Evolutionary conservation across 37 sponge, comb jelly and placozoan species (phyloP).

Genomic region (Dysidea cf. avara): DNA sequence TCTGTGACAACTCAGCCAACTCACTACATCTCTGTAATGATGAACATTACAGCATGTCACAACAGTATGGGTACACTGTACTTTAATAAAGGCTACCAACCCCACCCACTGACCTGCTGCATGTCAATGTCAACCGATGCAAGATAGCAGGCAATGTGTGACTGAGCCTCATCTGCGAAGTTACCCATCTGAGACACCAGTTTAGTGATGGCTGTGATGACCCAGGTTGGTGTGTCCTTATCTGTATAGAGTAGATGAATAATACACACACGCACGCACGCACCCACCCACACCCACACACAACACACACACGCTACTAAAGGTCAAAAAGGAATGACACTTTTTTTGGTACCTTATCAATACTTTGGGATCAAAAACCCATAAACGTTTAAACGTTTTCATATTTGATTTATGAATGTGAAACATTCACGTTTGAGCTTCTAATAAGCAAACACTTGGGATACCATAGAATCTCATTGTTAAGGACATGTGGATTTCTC

Average conservation of each 20-base stretch:
- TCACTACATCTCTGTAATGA: slow-evolving; percentile 69
- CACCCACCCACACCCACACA: no score
- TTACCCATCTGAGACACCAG: slow-evolving; percentile 59
- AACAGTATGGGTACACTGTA: neutral
- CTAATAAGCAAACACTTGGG: no score
- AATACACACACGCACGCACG: no score
- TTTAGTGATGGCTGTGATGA: slow-evolving; percentile 57
- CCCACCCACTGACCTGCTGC: slow-evolving; percentile 56
- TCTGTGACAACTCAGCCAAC: slow-evolving; percentile 50
- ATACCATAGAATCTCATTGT: no score
- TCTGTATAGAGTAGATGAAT: slow-evolving; percentile 22
- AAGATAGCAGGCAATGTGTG: slow-evolving; percentile 36
- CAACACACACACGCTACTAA: neutral
- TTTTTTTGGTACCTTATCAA: no score
- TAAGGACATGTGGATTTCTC: no score
- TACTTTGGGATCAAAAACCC: no score
- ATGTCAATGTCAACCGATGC: slow-evolving; percentile 53
- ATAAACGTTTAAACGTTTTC: no score
- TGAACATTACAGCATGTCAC: neutral
- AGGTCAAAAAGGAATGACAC: neutral
- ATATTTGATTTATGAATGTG: no score
- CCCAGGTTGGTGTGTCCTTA: slow-evolving; percentile 52
- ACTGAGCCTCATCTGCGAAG: slow-evolving; percentile 47
- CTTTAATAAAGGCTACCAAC: neutral
- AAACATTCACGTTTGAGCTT: no score